Evolutionary conservation across 2,113 vertebrate species (phyloP).

Genomic region (Calidris pygmaea): DNA sequence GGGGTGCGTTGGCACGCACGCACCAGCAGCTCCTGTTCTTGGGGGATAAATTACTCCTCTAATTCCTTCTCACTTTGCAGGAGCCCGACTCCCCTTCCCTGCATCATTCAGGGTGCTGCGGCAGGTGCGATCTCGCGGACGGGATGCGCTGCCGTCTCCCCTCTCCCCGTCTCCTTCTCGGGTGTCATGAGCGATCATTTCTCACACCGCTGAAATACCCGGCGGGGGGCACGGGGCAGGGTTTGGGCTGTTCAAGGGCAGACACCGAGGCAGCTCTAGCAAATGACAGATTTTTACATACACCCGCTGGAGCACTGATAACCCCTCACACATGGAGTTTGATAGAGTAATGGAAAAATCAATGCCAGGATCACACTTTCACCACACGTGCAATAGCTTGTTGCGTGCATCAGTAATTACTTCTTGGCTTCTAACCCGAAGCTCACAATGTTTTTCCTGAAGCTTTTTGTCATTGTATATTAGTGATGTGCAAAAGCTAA

Average conservation of each 20-base stretch:
- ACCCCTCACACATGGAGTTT: neutral
- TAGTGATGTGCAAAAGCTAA: neutral
- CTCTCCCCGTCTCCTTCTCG: neutral
- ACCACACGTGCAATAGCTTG: neutral
- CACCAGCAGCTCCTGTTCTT: neutral
- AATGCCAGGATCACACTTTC: neutral
- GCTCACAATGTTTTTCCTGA: neutral
- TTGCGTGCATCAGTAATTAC: neutral
- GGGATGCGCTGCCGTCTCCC: neutral
- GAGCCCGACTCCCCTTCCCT: neutral
- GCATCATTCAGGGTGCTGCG: neutral
- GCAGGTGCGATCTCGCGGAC: neutral
- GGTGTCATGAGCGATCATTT: neutral
- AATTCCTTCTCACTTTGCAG: neutral
- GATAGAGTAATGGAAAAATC: slow-evolving; percentile 26
- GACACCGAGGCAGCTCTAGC: neutral
- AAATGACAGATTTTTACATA: neutral
- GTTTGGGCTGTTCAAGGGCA: neutral
- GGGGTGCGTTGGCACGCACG: neutral
- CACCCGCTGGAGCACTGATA: neutral
- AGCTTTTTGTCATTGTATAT: neutral
- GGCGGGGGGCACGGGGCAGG: neutral
- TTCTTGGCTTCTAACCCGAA: neutral
- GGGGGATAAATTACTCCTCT: neutral
- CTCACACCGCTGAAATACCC: neutral